These are phyloP conservation scores for Garrulus glandarius DNA, from an alignment of 2,797 vertebrate species.

Conservation along the genomic window DNA sequence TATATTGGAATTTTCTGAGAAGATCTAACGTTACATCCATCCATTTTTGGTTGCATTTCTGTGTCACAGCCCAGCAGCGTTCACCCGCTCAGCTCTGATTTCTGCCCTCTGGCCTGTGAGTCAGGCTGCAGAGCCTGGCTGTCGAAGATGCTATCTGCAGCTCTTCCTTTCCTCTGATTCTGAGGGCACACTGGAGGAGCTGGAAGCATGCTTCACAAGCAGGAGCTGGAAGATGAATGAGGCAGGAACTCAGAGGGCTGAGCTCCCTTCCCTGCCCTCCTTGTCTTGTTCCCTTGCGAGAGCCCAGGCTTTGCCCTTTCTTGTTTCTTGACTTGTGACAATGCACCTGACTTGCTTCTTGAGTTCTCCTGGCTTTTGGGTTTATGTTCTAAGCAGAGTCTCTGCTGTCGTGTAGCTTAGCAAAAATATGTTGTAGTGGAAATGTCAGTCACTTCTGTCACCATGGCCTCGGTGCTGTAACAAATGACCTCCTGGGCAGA, in stretches of 20 bases:
- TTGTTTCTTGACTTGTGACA: neutral
- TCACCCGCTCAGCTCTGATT: neutral
- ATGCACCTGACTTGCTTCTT: neutral
- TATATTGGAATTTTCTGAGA: neutral
- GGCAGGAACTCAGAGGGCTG: neutral
- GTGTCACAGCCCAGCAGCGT: rapidly evolving
- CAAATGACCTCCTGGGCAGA: neutral
- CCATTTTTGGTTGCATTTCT: neutral
- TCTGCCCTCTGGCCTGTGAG: neutral
- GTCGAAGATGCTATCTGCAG: rapidly evolving
- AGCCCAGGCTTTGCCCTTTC: neutral
- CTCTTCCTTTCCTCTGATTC: neutral
- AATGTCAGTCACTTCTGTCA: neutral
- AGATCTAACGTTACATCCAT: rapidly evolving
- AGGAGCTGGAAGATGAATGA: neutral
- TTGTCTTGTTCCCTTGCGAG: neutral
- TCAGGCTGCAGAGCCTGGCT: neutral
- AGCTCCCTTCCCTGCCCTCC: neutral
- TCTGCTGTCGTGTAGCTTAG: neutral
- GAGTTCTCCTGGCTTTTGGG: neutral
- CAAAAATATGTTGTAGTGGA: neutral
- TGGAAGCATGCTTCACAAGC: neutral
- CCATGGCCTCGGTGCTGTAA: neutral
- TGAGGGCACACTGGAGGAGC: neutral
- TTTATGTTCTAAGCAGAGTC: neutral